A percentile compares a stretch with the other conserved stretches of the same genome.
Evolutionary conservation across 1,140 invertebrate species (phyloP).

Genomic region (Probaryconus sp.): DNA sequence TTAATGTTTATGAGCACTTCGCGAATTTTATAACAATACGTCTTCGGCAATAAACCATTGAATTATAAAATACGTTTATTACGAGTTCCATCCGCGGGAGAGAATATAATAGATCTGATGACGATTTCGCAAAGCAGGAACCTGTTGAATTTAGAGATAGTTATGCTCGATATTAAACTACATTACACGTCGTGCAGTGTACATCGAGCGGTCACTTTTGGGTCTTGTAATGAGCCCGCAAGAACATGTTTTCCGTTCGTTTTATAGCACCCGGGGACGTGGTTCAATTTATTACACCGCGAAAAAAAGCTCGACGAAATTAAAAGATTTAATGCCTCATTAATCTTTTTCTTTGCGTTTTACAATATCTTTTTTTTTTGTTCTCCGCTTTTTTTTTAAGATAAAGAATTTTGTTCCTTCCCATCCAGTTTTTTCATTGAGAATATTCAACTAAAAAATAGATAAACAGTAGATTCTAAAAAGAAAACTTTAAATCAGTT

Average conservation of each 20-base stretch:
- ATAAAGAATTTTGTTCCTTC: too few relatives aligned
- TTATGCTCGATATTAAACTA: constrained; percentile 41
- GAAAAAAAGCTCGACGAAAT: too few relatives aligned
- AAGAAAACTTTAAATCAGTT: too few relatives aligned
- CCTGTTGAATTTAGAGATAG: constrained; percentile 43
- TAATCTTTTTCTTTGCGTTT: too few relatives aligned
- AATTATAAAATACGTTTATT: constrained; percentile 34
- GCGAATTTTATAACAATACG: constrained; percentile 13
- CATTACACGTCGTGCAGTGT: constrained; percentile 31
- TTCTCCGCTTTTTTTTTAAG: too few relatives aligned
- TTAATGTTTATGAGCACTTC: constrained; percentile 24
- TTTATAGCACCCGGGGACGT: background rate
- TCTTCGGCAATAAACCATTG: constrained; percentile 15
- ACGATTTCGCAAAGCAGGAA: constrained; percentile 30
- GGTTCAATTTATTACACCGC: background rate
- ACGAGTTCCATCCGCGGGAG: constrained; percentile 5
- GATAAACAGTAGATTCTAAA: too few relatives aligned
- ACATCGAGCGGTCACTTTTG: constrained; percentile 26
- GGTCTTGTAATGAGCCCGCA: constrained; percentile 23
- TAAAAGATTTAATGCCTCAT: too few relatives aligned
- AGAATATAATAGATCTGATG: constrained; percentile 22
- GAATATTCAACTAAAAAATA: too few relatives aligned
- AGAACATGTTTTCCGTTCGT: constrained; percentile 7
- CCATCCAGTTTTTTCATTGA: too few relatives aligned
- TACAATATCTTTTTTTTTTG: too few relatives aligned